Percentiles rank a stretch among this genome's conserved stretches.
Evolutionary conservation across 2,113 vertebrate species (phyloP).

Genomic region (Aegithalos caudatus): DNA sequence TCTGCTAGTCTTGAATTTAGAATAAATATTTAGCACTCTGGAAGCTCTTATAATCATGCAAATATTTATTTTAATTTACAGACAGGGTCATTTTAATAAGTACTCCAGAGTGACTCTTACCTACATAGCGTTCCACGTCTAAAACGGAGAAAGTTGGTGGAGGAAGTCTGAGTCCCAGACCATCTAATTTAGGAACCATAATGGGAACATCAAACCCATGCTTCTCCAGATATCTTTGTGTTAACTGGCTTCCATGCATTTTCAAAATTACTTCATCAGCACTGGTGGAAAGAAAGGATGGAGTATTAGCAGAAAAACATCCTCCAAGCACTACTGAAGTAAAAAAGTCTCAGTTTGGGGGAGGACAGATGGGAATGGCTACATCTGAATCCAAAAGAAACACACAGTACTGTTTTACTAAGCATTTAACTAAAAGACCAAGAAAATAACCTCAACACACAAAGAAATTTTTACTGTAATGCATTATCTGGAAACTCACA

Average conservation of each 20-base stretch:
- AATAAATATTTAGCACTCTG: neutral
- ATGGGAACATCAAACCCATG: slow-evolving; percentile 93
- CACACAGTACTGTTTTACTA: neutral
- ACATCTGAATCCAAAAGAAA: neutral
- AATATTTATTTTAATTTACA: slow-evolving; percentile 4
- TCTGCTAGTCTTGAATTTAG: neutral
- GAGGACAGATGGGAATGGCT: neutral
- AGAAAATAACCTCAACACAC: neutral
- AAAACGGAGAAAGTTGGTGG: slow-evolving; percentile 85
- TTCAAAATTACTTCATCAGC: slow-evolving; percentile 88
- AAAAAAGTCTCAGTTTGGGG: neutral
- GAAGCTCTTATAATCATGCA: neutral
- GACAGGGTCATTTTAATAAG: neutral
- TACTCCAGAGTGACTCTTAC: slow-evolving; percentile 75
- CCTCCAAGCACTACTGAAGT: neutral
- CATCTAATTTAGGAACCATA: slow-evolving; percentile 86
- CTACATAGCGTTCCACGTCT: slow-evolving; percentile 95
- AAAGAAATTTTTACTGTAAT: neutral
- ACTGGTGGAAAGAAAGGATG: slow-evolving; percentile 66
- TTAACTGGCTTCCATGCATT: slow-evolving; percentile 92
- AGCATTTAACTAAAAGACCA: neutral
- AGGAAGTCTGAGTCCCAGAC: slow-evolving; percentile 90
- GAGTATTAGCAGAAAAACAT: neutral
- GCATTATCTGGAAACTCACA: neutral
- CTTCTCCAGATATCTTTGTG: slow-evolving; percentile 90